Evolutionary conservation across 2,888 invertebrate genomes (phyloP), one percentile per base, ranked within the genome.

Genomic region (Strigamia maritima): DNA sequence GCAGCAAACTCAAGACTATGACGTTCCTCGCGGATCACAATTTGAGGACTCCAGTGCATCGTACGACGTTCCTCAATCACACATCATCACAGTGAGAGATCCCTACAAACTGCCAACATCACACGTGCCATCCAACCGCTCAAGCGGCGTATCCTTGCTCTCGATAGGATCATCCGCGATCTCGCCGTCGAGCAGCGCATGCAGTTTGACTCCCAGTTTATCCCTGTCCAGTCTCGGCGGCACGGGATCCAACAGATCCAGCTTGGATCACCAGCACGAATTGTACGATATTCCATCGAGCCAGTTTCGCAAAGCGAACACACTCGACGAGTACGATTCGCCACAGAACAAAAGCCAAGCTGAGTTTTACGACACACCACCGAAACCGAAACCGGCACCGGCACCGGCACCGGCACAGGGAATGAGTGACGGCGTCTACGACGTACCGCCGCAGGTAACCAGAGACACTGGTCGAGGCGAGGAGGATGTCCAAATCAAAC

Each of bases 361-460:
- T 26, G 87, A 89, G 81, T 87, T 89, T 81, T 91, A 91, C 84
- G 91, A 91, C 83, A 89, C 91, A 77, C 90, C 91, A 2, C 90
- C 91, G 2, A 83, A 80, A 28, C 81, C 76, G 76, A 79, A 76
- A 70, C 78, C 75, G 26, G 80, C 80, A 14, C 22, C 12, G 22
- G 8, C 22, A 24, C 6, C 8, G 19, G n/a, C n/a, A n/a, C 3
- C 35, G 35, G 35, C 35, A 10, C 35, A 35, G 35, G 35, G 35
- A 35, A n/a, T 22, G 31, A 77, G 19, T 7, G 83, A 83, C 74
- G 83, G 82, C 28, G 83, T 86, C 10, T 87, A 86, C 82, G 87
- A 86, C 82, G 85, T 87, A 16, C 87, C 87, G 2, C 87, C 87
- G 4, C 87, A 86, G 81, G 87, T 86, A 3, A 85, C 86, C 1